These are phyloP conservation scores for Merluccius polli DNA, from an alignment of 2,797 vertebrate genomes.

Conservation along the genomic window DNA sequence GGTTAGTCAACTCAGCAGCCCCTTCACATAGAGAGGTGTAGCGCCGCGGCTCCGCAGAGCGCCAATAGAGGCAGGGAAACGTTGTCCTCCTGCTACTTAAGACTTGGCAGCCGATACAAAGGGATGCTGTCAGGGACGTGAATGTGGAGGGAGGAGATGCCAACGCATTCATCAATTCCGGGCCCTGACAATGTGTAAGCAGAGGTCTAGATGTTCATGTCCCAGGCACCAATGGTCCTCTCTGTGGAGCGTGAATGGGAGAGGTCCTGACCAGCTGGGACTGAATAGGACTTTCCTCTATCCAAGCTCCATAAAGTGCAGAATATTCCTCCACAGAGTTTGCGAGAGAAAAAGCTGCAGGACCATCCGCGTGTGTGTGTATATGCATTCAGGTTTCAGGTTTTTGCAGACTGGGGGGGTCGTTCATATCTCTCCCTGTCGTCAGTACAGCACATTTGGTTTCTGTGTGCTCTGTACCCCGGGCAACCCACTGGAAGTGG, in stretches of 20 bases:
- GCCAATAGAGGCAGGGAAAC: constrained; percentile 71
- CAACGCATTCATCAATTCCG: constrained; percentile 70
- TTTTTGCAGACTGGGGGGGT: constrained; percentile 10
- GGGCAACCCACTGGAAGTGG: constrained; percentile 29
- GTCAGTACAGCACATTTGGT: neutral
- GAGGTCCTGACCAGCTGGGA: constrained; percentile 68
- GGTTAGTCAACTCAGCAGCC: constrained; percentile 21
- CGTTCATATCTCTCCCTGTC: constrained; percentile 10
- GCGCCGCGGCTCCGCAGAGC: constrained; percentile 61
- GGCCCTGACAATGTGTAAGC: constrained; percentile 64
- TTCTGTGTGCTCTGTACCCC: constrained; percentile 11
- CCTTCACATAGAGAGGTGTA: constrained; percentile 59
- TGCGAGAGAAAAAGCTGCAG: constrained; percentile 8
- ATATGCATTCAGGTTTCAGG: constrained; percentile 7
- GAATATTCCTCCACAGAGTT: constrained; percentile 26
- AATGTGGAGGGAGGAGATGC: constrained; percentile 65
- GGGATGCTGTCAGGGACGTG: constrained; percentile 68
- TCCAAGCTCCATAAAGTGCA: constrained; percentile 29
- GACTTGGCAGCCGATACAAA: constrained; percentile 72
- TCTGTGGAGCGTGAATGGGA: constrained; percentile 55
- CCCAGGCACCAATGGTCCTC: constrained; percentile 47
- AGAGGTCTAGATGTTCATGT: constrained; percentile 65
- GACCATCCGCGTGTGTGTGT: neutral
- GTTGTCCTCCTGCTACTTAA: constrained; percentile 63
- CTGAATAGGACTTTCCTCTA: constrained; percentile 51